These are phyloP conservation scores for Brevimyrus niger DNA, from an alignment of 2,113 vertebrate genomes.

Conservation along the genomic window DNA sequence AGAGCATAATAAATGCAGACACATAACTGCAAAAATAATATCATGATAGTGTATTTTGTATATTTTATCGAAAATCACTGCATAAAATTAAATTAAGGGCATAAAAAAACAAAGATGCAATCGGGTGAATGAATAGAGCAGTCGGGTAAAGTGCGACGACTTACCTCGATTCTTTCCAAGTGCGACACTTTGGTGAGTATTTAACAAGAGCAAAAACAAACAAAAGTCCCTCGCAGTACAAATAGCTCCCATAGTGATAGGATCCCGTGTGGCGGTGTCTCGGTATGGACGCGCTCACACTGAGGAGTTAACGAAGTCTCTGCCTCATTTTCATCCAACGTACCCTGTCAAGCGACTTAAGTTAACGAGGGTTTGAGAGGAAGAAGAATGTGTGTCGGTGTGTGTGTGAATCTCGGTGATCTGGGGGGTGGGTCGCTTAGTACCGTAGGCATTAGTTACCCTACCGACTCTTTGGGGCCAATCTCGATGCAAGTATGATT, in stretches of 20 bases:
- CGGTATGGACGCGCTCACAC: constrained; percentile 60
- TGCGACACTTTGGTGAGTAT: constrained; percentile 59
- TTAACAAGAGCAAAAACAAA: constrained; percentile 71
- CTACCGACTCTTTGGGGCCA: constrained; percentile 5
- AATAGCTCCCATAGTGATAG: constrained; percentile 67
- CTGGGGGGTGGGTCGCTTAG: neutral
- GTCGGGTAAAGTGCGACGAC: constrained; percentile 42
- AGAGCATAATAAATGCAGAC: neutral
- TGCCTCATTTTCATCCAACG: constrained; percentile 69
- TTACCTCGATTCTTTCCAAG: constrained; percentile 63
- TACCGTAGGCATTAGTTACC: constrained; percentile 4
- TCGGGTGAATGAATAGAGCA: neutral
- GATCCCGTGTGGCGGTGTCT: constrained; percentile 52
- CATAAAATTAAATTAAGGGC: neutral
- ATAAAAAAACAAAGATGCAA: neutral
- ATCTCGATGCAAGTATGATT: neutral
- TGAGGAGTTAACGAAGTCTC: constrained; percentile 57
- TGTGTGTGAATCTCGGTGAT: constrained; percentile 20
- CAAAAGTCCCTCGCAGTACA: constrained; percentile 59
- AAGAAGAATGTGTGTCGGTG: constrained; percentile 44
- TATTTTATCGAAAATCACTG: neutral
- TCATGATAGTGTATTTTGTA: neutral
- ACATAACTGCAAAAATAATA: neutral
- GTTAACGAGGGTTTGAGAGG: constrained; percentile 54
- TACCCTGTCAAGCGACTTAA: constrained; percentile 57